Conservation (phyloP, 1,140 invertebrate genomes). For the Drosophila murphyi region DNA sequence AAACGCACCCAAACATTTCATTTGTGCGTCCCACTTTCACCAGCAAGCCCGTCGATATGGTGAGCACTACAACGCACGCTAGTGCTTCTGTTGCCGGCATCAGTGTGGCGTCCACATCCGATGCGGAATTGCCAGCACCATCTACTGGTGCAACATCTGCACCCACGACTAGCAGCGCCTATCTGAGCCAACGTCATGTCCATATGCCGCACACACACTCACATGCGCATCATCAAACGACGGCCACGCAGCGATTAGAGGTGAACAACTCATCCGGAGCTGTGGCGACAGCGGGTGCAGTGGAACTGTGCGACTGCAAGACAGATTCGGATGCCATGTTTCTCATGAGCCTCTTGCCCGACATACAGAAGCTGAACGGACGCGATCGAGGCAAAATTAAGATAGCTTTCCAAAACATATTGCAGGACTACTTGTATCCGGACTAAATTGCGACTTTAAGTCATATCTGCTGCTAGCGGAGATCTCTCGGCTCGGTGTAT, state of each 20-base stretch:
- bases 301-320: constrained; percentile 82
- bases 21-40: constrained; percentile 78
- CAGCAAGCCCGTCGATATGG: constrained; percentile 71
- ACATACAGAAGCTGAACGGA: constrained; percentile 80
- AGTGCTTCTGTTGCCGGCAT: constrained; percentile 21
- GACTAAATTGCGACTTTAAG: constrained; percentile 59
- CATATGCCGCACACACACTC: constrained; percentile 43
- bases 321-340: constrained; percentile 84
- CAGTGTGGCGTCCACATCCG: constrained; percentile 20
- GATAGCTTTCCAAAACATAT: constrained; percentile 81
- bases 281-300: constrained; percentile 16
- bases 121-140: constrained; percentile 50
- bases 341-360: constrained; percentile 79
- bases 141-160: constrained; percentile 26
- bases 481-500: constrained; percentile 59
- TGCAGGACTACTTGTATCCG: constrained; percentile 82
- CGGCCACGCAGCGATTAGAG: constrained; percentile 44
- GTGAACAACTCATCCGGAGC: constrained; percentile 41
- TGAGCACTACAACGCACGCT: constrained; percentile 74
- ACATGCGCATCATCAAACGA: constrained; percentile 52
- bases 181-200: constrained; percentile 44
- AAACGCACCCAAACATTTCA: constrained; percentile 68
- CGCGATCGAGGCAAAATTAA: constrained; percentile 83
- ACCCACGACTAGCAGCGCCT: constrained; percentile 31
- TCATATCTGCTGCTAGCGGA: constrained; percentile 28